Evolutionary conservation across 1,140 invertebrate genomes (phyloP).

Genomic region (Argopecten irradians): DNA sequence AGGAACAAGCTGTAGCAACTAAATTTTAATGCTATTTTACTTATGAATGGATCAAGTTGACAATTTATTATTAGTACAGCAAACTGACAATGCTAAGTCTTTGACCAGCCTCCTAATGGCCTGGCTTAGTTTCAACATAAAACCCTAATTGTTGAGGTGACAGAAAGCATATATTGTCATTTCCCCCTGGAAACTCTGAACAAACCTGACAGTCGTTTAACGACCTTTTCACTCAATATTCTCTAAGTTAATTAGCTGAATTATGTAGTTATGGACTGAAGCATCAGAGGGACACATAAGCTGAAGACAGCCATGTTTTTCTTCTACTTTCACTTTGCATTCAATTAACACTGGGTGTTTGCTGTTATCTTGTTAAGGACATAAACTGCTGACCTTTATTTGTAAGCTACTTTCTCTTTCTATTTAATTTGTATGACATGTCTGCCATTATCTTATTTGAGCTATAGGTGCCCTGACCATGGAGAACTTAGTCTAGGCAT

Average conservation of each 20-base stretch:
- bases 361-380: not conserved
- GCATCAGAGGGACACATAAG: not conserved
- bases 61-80: no score
- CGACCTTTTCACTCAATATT: not conserved
- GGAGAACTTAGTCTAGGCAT: not conserved
- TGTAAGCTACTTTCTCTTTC: not conserved
- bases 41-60: no score
- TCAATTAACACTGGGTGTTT: not conserved
- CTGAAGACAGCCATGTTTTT: not conserved
- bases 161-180: not conserved
- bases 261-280: not conserved
- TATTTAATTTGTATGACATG: not conserved
- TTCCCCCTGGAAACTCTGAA: not conserved
- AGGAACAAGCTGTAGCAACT: no score
- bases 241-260: slow-evolving; percentile 1
- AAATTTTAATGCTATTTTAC: no score
- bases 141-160: not conserved
- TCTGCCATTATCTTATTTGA: not conserved
- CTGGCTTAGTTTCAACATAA: not conserved
- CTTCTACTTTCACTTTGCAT: not conserved
- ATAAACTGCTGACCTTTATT: not conserved
- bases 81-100: not conserved
- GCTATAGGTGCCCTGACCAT: not conserved
- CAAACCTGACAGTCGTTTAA: not conserved
- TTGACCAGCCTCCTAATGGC: not conserved